phyloP scores from a whole-genome alignment of 2,888 invertebrate species.

The Drosophila buzzatii region DNA sequence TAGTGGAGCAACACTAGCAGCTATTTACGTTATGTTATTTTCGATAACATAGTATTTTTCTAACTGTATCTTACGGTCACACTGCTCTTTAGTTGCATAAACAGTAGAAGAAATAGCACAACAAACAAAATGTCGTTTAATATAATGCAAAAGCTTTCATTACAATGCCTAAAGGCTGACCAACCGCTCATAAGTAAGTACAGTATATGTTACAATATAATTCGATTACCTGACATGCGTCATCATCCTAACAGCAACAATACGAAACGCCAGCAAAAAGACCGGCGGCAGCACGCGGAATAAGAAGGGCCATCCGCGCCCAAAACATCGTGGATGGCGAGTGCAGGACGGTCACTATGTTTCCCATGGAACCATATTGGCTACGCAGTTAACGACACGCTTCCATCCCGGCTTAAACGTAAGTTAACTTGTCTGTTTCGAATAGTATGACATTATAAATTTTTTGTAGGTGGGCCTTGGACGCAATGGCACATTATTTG shows the following conservation, averaged over 20 bases:
- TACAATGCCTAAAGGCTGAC: slow-evolving; percentile 78
- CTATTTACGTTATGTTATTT: not conserved
- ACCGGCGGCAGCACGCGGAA: slow-evolving; percentile 90
- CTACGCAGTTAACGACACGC: slow-evolving; percentile 88
- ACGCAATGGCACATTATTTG: slow-evolving; percentile 91
- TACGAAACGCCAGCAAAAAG: slow-evolving; percentile 90
- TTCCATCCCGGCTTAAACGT: slow-evolving; percentile 94
- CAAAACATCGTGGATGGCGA: slow-evolving; percentile 92
- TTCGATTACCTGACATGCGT: not conserved
- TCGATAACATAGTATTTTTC: slow-evolving; percentile 3
- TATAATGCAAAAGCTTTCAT: slow-evolving; percentile 81
- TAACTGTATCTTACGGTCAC: slow-evolving; percentile 17
- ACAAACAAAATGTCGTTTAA: slow-evolving; percentile 74
- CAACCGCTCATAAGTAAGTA: slow-evolving; percentile 79
- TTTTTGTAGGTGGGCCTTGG: slow-evolving; percentile 91
- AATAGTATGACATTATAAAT: not conserved
- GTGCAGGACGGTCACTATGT: slow-evolving; percentile 90
- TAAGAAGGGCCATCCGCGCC: slow-evolving; percentile 88
- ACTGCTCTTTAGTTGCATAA: slow-evolving; percentile 58
- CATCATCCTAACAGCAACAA: slow-evolving; percentile 59
- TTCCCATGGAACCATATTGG: slow-evolving; percentile 89
- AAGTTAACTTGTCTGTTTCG: slow-evolving; percentile 64
- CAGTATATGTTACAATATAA: rapidly evolving
- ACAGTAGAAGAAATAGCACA: slow-evolving; percentile 25
- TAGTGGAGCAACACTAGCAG: slow-evolving; percentile 24